Evolutionary conservation across 2,797 vertebrate species (phyloP).

Genomic region (Takifugu ocellatus): DNA sequence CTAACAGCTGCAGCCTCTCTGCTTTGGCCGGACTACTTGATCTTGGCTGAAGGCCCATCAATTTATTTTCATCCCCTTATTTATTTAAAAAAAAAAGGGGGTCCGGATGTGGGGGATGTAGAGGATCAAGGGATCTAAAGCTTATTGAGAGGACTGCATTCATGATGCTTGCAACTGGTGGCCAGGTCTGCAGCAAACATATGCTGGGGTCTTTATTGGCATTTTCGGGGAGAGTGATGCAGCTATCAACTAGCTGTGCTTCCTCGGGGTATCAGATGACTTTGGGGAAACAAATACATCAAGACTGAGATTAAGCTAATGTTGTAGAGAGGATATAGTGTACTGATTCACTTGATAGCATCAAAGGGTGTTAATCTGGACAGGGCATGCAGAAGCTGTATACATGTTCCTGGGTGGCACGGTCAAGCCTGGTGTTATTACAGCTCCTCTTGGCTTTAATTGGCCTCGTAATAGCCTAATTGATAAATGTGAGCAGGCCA

Average conservation of each 20-base stretch:
- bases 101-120: constrained; percentile 66
- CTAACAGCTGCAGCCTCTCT: constrained; percentile 52
- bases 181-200: constrained; percentile 51
- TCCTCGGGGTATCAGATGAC: constrained; percentile 56
- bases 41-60: constrained; percentile 57
- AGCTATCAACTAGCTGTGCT: constrained; percentile 67
- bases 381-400: constrained; percentile 11
- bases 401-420: constrained; percentile 37
- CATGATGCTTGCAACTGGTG: constrained; percentile 57
- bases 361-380: not conserved
- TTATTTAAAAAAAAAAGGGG: constrained; percentile 40
- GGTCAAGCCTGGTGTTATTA: constrained; percentile 32
- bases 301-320: constrained; percentile 22
- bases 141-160: constrained; percentile 64
- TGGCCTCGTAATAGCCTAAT: constrained; percentile 55
- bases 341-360: not conserved
- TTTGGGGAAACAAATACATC: constrained; percentile 37
- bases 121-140: constrained; percentile 74
- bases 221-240: constrained; percentile 55
- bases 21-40: constrained; percentile 36
- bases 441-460: constrained; percentile 56
- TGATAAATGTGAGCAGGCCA: constrained; percentile 61
- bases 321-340: constrained; percentile 7
- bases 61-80: constrained; percentile 28
- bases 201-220: constrained; percentile 69